Conservation (phyloP, 1,140 invertebrate species). For the Drosophila neocordata region DNA sequence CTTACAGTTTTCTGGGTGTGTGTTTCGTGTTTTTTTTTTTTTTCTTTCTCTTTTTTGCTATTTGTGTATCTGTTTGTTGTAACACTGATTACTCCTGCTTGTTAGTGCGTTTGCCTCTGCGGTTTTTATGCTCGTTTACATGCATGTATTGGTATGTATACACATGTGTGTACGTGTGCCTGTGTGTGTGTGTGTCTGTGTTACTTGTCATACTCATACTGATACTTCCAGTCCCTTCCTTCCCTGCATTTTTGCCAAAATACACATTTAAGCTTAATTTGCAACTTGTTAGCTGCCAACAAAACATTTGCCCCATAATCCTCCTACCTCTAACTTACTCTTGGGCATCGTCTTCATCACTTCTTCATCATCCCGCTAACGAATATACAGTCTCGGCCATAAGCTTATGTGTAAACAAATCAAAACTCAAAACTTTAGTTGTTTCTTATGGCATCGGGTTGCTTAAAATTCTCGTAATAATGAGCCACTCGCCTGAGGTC, state of each 20-base stretch:
- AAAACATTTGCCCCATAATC: conserved; percentile 42
- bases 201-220: conserved; percentile 16
- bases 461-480: conserved; percentile 67
- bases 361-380: background rate
- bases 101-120: conserved; percentile 76
- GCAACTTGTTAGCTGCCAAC: conserved; percentile 77
- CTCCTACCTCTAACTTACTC: background rate
- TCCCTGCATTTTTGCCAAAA: conserved; percentile 68
- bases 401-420: conserved; percentile 74
- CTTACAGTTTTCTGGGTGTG: conserved; percentile 4
- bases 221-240: conserved; percentile 15
- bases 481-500: conserved; percentile 61
- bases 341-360: background rate
- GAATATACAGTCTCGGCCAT: conserved; percentile 38
- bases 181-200: conserved; percentile 24
- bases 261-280: conserved; percentile 78
- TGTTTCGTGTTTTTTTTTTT: conserved; percentile 21
- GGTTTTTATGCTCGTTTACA: conserved; percentile 71
- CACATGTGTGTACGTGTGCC: background rate
- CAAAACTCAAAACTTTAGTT: conserved; percentile 71
- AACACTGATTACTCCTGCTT: conserved; percentile 72
- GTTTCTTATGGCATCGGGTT: conserved; percentile 25
- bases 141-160: conserved; percentile 46
- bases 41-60: conserved; percentile 34
- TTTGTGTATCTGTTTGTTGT: conserved; percentile 37